Evolutionary conservation across 2,797 vertebrate genomes (phyloP), one percentile per base, ranked within the genome.

Genomic region (Arvicola amphibius): DNA sequence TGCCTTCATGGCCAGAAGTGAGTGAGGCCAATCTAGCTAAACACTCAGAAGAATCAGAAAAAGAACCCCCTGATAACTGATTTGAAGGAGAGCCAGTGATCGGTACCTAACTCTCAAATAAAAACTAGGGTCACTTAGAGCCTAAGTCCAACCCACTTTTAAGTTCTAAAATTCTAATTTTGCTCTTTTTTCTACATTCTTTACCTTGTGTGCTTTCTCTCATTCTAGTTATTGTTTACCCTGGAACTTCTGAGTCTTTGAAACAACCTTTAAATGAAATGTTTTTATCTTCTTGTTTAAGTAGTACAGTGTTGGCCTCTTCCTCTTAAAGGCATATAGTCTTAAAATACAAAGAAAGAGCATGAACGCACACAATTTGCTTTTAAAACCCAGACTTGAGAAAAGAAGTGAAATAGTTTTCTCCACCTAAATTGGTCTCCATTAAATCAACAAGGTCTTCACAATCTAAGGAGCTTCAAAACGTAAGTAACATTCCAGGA

Each of bases 331-430:
- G n/a, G 74, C 34, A 59, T 3, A 59, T 8, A 14, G 74, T 94
- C 74, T 96, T 90, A 96, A 95, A 91, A 74, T 74, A 91, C 37
- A 84, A 7, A 91, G 46, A n/a, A 23, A 91, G n/a, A 78, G 34
- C n/a, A 92, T 40, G 53, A n/a, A 61, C 29, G 59, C 53, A 34
- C 29, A 17, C 34, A 46, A 67, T 37, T 63, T 48, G 25, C 79
- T 93, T 94, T 94, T 89, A 23, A 93, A 94, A 91, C 16, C 40
- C 73, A 92, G 85, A 86, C 11, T 81, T 29, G 37, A 48, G 53
- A 88, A 89, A 91, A 80, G 61, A 93, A 73, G 85, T 81, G 85
- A 92, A 95, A 95, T 78, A 76, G n/a, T 86, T 94, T 53, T n/a
- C 76, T 80, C 3, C 25, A 95, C 29, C 12, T 34, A 92, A 85